Base-by-base conservation (phyloP, 1,140 invertebrate genomes). In the Uloborus diversus region DNA sequence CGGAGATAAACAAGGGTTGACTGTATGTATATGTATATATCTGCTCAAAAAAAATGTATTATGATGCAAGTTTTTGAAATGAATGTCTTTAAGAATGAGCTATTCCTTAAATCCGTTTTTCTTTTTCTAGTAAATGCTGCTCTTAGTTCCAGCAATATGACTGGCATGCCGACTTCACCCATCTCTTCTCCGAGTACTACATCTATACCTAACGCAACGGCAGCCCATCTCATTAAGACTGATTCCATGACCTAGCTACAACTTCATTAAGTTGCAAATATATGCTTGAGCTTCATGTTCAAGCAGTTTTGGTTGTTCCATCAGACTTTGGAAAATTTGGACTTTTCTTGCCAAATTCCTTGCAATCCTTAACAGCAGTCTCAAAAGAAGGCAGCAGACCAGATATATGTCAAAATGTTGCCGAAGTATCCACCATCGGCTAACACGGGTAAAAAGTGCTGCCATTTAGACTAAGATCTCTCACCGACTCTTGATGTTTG, bases 111-210 rank as follows among this genome's bases (percentile, higher is more conserved):
- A n/a, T n/a, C n/a, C n/a, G n/a, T n/a, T 11, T 70, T 64, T 49
- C 53, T 47, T 76, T 62, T 73, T 65, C 2, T 49, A 82, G 82
- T 69, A 42, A 84, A 84, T 83, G 68, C 84, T 28, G 82, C 82
- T 30, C 80, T 86, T 61, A 85, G 57, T 59, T 68, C 81, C 76
- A 86, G 84, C 75, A 82, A 84, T 32, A 85, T 85, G 25, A 79
- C 80, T 61, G 86, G 85, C 65, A 83, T 85, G 62, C 84, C 85
- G 56, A 85, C 85, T 79, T 87, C 86, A 49, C 86, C 86, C 61
- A 85, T 86, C 47, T 82, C 86, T 80, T 83, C 85, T 64, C 81
- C 86, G 68, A 86, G 82, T 80, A 85, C 86, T 81, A 86, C 85
- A 47, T 82, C 85, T 64, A 82, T 86, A 64, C 85, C 85, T 79